Base-by-base conservation (phyloP, 2,888 invertebrate genomes). In the Spodoptera picta region DNA sequence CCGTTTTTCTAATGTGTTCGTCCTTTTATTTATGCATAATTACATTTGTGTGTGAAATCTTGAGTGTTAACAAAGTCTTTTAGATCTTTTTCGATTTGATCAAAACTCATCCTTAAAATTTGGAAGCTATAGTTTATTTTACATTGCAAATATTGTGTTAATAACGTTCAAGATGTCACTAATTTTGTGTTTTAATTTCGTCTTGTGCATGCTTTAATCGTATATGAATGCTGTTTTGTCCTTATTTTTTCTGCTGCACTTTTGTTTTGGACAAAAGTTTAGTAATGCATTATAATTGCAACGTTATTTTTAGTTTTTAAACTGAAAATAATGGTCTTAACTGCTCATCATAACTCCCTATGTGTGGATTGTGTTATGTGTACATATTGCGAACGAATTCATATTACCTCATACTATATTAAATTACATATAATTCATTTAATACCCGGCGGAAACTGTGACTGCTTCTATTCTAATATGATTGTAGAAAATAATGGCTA, bases 281-380 rank as follows among this genome's bases (percentile, higher is more conserved):
- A 66, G 69, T 60, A 68, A 62, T 80, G n/a, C n/a, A n/a, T n/a
- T n/a, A n/a, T n/a, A n/a, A 54, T 65, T 69, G 51, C n/a, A 31
- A 23, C 12, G 55, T 50, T 66, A 43, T 48, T 31, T 7, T n/a
- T 53, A 50, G 27, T 68, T 57, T 68, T 57, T 42, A 68, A 72
- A 60, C 65, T 61, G 6, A n/a, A 51, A 59, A 54, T 49, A 51
- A 65, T 72, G 70, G 65, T 69, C 62, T 65, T 19, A 65, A 73
- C 54, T 75, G 46, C 47, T 69, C 31, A 59, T 66, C 11, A 6
- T 64, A 9, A 58, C 60, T 53, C 71, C 64, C 60, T 80, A 52
- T 79, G 73, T 89, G 91, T 92, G 91, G 90, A 84, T 87, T 90
- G 92, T 92, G 92, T 92, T 87, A 82, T 92, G 91, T 92, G 90